Conservation (phyloP, 1,140 invertebrate species). For the Neelides sp. region DNA sequence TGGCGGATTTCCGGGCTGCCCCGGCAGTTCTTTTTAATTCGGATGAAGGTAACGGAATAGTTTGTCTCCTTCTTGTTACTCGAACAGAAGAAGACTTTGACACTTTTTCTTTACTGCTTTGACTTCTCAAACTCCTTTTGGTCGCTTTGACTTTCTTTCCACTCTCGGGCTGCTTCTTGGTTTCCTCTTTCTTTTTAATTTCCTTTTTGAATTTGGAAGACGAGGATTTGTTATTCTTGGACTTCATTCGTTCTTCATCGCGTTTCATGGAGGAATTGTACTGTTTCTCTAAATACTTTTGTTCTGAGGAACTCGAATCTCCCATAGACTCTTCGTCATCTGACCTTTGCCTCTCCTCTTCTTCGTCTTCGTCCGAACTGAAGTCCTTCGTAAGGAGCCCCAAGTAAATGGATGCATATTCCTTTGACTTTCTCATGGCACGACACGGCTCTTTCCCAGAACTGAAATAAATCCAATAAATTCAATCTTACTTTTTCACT, state of each 20-base stretch:
- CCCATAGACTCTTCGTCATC: slow-evolving; percentile 19
- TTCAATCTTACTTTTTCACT: no score
- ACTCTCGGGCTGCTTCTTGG: slow-evolving; percentile 8
- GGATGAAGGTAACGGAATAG: slow-evolving; percentile 6
- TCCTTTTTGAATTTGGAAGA: slow-evolving; percentile 5
- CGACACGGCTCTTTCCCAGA: no score
- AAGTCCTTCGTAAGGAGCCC: slow-evolving; percentile 57
- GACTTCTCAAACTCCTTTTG: slow-evolving; percentile 20
- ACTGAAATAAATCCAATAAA: no score
- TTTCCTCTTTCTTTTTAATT: slow-evolving; percentile 7
- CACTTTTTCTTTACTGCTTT: slow-evolving; percentile 12
- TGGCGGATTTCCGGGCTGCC: neutral
- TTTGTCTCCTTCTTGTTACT: slow-evolving; percentile 9
- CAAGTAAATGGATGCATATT: slow-evolving; percentile 60
- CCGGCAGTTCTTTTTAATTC: slow-evolving; percentile 1
- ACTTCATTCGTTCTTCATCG: slow-evolving; percentile 13
- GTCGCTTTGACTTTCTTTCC: slow-evolving; percentile 1
- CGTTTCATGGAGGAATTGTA: slow-evolving; percentile 25
- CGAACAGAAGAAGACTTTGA: neutral
- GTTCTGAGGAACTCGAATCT: slow-evolving; percentile 26
- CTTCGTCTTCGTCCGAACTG: slow-evolving; percentile 29
- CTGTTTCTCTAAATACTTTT: slow-evolving; percentile 28
- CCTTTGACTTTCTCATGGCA: slow-evolving; percentile 57
- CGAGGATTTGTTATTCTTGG: neutral
- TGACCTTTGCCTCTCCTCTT: slow-evolving; percentile 5